Evolutionary conservation across 2,888 invertebrate species (phyloP).

Genomic region (Helicoverpa assulta): DNA sequence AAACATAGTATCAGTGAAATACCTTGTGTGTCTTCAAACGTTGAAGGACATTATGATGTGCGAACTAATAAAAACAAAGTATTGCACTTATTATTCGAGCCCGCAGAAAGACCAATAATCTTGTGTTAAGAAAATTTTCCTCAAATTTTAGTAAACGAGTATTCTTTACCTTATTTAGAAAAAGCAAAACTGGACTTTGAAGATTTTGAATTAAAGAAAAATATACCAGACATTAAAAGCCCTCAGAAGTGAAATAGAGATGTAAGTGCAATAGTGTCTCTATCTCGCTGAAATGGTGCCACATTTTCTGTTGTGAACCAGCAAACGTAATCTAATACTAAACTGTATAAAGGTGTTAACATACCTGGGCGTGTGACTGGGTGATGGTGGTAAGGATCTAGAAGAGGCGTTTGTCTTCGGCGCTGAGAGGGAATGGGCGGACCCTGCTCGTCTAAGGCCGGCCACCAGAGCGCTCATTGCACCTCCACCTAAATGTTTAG

Average conservation of each 20-base stretch:
- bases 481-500: constrained; percentile 76
- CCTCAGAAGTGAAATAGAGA: constrained; percentile 20
- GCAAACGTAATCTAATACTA: constrained; percentile 4
- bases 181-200: not conserved
- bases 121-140: not conserved
- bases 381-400: constrained; percentile 93
- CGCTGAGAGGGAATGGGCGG: constrained; percentile 86
- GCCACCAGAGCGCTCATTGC: constrained; percentile 87
- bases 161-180: not conserved
- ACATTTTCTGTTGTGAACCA: constrained; percentile 33
- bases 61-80: constrained; percentile 57
- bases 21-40: constrained; percentile 60
- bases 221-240: not conserved
- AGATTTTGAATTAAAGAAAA: not conserved
- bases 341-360: constrained; percentile 41
- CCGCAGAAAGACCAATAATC: not conserved
- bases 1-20: constrained; percentile 49
- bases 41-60: constrained; percentile 59
- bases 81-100: constrained; percentile 23
- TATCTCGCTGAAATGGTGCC: constrained; percentile 36
- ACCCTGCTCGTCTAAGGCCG: constrained; percentile 87
- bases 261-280: constrained; percentile 38
- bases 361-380: constrained; percentile 93
- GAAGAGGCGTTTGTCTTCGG: constrained; percentile 89
- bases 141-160: no score